Conservation (phyloP, 2,888 invertebrate species). For the Lithophane socia region DNA sequence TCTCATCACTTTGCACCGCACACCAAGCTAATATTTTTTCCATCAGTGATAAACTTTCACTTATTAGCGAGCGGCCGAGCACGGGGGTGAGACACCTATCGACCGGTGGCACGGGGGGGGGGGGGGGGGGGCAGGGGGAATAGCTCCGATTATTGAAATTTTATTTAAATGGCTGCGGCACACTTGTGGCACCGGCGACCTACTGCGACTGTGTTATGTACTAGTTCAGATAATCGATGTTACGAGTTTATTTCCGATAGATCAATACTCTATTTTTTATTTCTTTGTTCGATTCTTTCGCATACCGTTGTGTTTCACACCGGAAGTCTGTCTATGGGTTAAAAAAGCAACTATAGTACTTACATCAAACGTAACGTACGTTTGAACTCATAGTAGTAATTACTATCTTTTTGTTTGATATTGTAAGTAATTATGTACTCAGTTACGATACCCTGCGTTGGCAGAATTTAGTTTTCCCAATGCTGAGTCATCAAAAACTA, state of each 20-base stretch:
- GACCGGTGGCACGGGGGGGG: neutral
- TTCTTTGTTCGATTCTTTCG: neutral
- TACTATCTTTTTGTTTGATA: neutral
- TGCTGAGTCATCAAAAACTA: neutral
- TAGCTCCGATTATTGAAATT: constrained; percentile 54
- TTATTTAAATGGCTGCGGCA: constrained; percentile 62
- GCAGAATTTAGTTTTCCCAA: neutral
- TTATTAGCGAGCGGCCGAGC: constrained; percentile 45
- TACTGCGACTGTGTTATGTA: constrained; percentile 32
- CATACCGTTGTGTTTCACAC: neutral
- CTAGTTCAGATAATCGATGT: constrained; percentile 27
- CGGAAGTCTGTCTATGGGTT: no score
- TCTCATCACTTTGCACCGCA: constrained; percentile 19
- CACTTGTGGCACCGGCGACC: constrained; percentile 46
- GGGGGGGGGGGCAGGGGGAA: neutral
- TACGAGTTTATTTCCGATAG: constrained; percentile 8
- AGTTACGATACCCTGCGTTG: neutral
- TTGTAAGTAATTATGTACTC: neutral
- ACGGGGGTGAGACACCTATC: constrained; percentile 34
- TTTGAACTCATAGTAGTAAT: no score
- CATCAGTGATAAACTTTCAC: constrained; percentile 65
- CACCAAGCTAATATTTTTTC: constrained; percentile 48
- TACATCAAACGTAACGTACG: no score
- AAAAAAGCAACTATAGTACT: neutral
- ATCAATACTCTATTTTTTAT: constrained; percentile 4